Conservation (phyloP, 2,113 vertebrate species). For the Dasypus novemcinctus region DNA sequence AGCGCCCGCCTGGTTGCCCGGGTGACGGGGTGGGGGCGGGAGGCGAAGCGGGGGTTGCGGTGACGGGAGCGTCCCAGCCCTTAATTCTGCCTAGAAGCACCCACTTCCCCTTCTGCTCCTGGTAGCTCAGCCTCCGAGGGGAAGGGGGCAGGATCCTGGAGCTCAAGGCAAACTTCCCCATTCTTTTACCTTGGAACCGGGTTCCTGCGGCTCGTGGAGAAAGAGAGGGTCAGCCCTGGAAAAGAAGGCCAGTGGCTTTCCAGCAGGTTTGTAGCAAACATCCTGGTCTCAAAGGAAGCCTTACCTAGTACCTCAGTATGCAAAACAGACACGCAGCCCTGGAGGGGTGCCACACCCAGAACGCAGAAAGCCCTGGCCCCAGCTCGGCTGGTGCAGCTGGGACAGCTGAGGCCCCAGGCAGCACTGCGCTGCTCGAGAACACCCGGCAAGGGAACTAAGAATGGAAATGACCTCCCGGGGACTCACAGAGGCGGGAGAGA, state of each 20-base stretch:
- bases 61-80: not conserved
- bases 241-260: not conserved
- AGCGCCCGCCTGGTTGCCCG: slow-evolving; percentile 16
- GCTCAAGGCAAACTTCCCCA: not conserved
- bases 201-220: not conserved
- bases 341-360: not conserved
- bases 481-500: not conserved
- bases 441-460: not conserved
- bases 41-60: not conserved
- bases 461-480: not conserved
- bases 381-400: not conserved
- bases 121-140: not conserved
- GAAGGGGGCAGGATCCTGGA: not conserved
- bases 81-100: not conserved
- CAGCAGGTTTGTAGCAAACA: not conserved
- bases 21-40: not conserved
- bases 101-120: not conserved
- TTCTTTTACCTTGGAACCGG: not conserved
- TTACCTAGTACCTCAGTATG: not conserved
- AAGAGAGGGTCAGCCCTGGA: not conserved
- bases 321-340: not conserved
- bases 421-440: not conserved
- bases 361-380: not conserved
- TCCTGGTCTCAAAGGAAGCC: not conserved
- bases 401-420: not conserved